These are phyloP conservation scores for Amphipoea oculea DNA, from an alignment of 2,888 invertebrate genomes.

Conservation along the genomic window DNA sequence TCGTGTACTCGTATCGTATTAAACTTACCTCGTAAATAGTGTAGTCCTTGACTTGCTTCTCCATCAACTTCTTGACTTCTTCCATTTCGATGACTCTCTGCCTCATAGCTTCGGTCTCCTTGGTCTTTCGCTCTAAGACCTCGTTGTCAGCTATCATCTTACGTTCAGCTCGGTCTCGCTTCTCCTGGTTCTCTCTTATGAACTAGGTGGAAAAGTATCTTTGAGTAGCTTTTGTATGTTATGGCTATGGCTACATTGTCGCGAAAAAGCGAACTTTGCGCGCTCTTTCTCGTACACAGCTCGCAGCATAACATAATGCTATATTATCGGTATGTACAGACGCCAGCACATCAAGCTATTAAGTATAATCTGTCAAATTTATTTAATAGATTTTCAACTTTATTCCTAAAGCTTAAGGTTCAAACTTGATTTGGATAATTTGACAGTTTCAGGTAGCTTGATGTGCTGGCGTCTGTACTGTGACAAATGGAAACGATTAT, in stretches of 20 bases:
- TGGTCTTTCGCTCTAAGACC: slow-evolving; percentile 84
- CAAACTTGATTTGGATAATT: no score
- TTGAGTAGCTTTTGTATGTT: not conserved
- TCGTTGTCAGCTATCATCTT: slow-evolving; percentile 90
- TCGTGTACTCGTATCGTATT: not conserved
- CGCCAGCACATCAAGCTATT: no score
- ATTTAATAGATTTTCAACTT: no score
- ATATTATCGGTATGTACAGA: not conserved
- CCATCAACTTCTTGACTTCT: slow-evolving; percentile 89
- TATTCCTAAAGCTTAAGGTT: no score
- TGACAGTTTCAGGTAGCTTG: no score
- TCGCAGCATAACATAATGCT: not conserved
- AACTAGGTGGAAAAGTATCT: slow-evolving; percentile 81
- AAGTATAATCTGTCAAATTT: no score
- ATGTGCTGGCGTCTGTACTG: no score
- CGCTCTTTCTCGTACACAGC: not conserved
- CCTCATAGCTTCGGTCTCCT: slow-evolving; percentile 89
- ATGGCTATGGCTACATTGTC: not conserved
- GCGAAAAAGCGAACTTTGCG: not conserved
- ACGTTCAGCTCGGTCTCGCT: slow-evolving; percentile 91
- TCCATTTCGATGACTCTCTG: slow-evolving; percentile 86
- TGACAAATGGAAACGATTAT: not conserved
- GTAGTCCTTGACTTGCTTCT: slow-evolving; percentile 90
- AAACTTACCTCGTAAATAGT: slow-evolving; percentile 89
- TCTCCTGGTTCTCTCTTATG: slow-evolving; percentile 92